phyloP scores from a whole-genome alignment of 2,797 vertebrate genomes.

The Poeciliopsis infans region DNA sequence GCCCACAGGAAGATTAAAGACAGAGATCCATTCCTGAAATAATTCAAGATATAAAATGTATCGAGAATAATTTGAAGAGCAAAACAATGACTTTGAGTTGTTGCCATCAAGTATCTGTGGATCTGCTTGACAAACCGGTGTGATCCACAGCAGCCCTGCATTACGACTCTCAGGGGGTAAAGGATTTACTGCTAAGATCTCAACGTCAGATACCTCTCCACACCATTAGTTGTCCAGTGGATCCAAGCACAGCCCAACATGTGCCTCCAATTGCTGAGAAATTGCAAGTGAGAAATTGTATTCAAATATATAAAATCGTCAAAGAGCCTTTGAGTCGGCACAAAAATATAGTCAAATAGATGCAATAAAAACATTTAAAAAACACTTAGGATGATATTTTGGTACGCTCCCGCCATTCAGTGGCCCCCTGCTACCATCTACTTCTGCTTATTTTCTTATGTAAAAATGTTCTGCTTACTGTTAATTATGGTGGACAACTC shows the following conservation, averaged over 20 bases:
- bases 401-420: no score
- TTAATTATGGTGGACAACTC: conserved; percentile 7
- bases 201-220: background rate
- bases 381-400: background rate
- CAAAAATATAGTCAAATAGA: background rate
- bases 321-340: background rate
- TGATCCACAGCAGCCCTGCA: background rate
- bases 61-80: background rate
- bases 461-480: conserved; percentile 1
- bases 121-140: background rate
- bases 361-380: background rate
- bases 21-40: no score
- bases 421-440: background rate
- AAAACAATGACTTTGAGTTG: background rate
- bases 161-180: background rate
- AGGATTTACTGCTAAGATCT: conserved; percentile 1
- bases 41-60: background rate
- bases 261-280: no score
- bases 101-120: background rate
- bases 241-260: background rate
- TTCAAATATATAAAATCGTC: background rate
- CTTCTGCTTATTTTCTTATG: background rate
- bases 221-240: background rate
- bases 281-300: no score
- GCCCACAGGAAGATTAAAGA: no score